These are phyloP conservation scores for Athalia circularis DNA, from an alignment of 2,888 invertebrate genomes.

Conservation along the genomic window DNA sequence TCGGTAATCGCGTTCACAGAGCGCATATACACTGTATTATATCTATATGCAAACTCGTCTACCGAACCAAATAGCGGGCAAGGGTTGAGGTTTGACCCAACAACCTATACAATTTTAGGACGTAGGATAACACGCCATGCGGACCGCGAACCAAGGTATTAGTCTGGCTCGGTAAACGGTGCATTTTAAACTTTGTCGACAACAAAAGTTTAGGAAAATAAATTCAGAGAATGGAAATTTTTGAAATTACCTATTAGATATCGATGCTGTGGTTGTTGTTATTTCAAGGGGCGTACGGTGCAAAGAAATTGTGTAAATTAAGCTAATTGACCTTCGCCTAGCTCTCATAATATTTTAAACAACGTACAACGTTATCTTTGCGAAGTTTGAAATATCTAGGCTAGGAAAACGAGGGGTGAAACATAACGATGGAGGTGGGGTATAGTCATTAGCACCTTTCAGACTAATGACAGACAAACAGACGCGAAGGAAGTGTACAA, in stretches of 20 bases:
- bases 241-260: neutral
- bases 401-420: neutral
- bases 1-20: neutral
- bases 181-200: too few species aligned
- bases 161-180: too few species aligned
- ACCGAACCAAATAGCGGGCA: neutral
- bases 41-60: neutral
- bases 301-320: neutral
- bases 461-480: conserved; percentile 30
- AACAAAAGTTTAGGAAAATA: too few species aligned
- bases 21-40: neutral
- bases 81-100: neutral
- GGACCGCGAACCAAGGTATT: too few species aligned
- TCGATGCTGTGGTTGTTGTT: too few species aligned
- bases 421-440: neutral
- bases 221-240: neutral
- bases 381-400: too few species aligned
- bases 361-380: conserved; percentile 13
- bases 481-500: neutral
- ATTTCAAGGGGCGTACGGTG: too few species aligned
- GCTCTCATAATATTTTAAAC: conserved; percentile 15
- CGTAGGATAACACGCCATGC: too few species aligned
- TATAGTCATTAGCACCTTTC: conserved; percentile 11
- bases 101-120: neutral
- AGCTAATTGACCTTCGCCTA: conserved; percentile 22